phyloP scores from a whole-genome alignment of 2,888 invertebrate genomes.

The Lagria hirta region DNA sequence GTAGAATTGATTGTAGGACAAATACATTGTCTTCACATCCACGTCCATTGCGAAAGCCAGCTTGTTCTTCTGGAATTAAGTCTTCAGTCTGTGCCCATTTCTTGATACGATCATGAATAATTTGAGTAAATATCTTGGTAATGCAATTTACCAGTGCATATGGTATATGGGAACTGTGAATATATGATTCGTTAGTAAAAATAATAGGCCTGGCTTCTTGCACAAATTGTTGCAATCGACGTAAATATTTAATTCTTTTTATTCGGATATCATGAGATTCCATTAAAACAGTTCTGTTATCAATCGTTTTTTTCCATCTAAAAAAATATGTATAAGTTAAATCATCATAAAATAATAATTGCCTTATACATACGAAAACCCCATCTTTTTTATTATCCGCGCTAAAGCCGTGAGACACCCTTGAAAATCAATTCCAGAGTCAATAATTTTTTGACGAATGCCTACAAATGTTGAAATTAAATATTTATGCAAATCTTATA shows the following conservation, averaged over 20 bases:
- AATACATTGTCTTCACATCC: too few species aligned
- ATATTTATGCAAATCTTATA: not conserved
- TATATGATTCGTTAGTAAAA: conserved; percentile 17
- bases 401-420: not conserved
- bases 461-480: conserved; percentile 1
- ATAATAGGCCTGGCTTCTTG: conserved; percentile 10
- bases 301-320: conserved; percentile 14
- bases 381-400: conserved; percentile 6
- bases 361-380: conserved; percentile 3
- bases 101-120: too few species aligned
- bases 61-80: too few species aligned
- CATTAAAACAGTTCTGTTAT: conserved; percentile 16
- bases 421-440: not conserved
- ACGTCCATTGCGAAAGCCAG: too few species aligned
- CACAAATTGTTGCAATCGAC: conserved; percentile 5
- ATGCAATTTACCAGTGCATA: too few species aligned
- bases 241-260: conserved; percentile 13
- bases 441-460: conserved; percentile 7
- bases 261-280: conserved; percentile 14
- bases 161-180: conserved; percentile 11
- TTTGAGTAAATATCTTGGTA: too few species aligned
- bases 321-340: not conserved
- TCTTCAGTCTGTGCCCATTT: too few species aligned
- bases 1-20: too few species aligned
- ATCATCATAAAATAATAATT: not conserved